phyloP scores from a whole-genome alignment of 2,888 invertebrate genomes.

The Brachyptera putata region DNA sequence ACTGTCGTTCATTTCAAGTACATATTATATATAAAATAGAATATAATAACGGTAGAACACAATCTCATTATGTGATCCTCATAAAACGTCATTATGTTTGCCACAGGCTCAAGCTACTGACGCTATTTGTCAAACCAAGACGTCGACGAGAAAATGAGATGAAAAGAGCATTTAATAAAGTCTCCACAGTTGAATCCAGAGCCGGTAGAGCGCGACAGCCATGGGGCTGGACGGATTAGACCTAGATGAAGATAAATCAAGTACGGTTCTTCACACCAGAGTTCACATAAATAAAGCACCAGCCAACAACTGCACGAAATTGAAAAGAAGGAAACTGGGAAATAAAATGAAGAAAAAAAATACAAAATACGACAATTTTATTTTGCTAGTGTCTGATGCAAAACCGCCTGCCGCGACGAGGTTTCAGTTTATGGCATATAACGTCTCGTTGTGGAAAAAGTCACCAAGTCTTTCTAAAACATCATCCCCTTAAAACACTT shows the following conservation, averaged over 20 bases:
- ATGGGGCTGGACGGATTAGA: conserved; percentile 18
- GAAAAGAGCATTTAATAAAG: conserved; percentile 22
- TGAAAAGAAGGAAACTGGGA: conserved; percentile 17
- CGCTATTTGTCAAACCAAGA: conserved; percentile 10
- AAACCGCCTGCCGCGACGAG: conserved; percentile 12
- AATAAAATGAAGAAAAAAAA: conserved; percentile 6
- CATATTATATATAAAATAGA: too few species aligned
- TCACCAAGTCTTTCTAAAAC: conserved; percentile 2
- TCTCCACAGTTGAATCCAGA: conserved; percentile 1
- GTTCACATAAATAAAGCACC: conserved; percentile 22
- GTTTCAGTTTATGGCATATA: conserved; percentile 16
- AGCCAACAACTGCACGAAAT: conserved; percentile 21
- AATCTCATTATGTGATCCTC: not conserved
- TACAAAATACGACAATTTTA: conserved; percentile 17
- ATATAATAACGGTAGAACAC: too few species aligned
- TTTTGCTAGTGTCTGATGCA: conserved; percentile 20
- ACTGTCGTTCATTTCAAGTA: too few species aligned
- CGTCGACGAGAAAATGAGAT: conserved; percentile 13
- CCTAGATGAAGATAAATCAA: conserved; percentile 11
- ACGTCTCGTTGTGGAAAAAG: not conserved
- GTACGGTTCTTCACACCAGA: conserved; percentile 17
- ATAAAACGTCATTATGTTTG: conserved; percentile 13
- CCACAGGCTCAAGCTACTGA: conserved; percentile 5
- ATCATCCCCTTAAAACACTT: conserved; percentile 12
- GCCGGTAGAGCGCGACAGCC: not conserved